Conservation (phyloP, 35 echinoderm and acorn worm genomes). For the Chiridota heheva region DNA sequence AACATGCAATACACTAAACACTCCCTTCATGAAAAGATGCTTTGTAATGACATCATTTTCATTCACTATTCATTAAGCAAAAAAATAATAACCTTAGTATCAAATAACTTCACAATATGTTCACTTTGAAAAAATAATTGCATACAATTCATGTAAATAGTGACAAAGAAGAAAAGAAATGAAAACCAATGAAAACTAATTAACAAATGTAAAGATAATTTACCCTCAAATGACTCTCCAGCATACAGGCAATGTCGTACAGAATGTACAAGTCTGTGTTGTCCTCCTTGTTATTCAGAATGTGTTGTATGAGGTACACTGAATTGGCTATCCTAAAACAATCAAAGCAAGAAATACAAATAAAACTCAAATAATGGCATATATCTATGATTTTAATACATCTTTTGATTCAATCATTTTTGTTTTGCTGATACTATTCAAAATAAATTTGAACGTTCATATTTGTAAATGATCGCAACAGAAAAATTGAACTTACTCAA, state of each 20-base stretch:
- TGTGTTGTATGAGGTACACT: slow-evolving; percentile 17
- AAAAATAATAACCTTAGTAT: too few species aligned
- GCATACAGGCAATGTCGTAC: slow-evolving; percentile 27
- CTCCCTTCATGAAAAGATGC: too few species aligned
- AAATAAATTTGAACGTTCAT: neutral
- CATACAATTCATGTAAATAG: too few species aligned
- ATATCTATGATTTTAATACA: neutral
- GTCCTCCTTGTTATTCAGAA: neutral
- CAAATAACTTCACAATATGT: too few species aligned
- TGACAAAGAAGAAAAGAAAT: too few species aligned
- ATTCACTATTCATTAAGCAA: too few species aligned
- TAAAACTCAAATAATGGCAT: neutral
- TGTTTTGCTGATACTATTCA: neutral
- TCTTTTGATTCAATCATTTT: neutral
- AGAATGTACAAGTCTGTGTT: neutral
- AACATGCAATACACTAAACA: too few species aligned
- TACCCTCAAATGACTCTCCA: neutral
- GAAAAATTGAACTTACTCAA: neutral
- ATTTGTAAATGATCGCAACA: neutral
- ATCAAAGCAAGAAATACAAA: neutral
- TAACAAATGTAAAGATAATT: too few species aligned
- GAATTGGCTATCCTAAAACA: slow-evolving; percentile 20
- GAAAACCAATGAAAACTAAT: too few species aligned
- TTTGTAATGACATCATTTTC: too few species aligned
- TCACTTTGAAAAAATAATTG: too few species aligned